Evolutionary conservation across 2,888 invertebrate genomes (phyloP), one percentile per base, ranked within the genome.

Genomic region (Rhaphigaster nebulosa): DNA sequence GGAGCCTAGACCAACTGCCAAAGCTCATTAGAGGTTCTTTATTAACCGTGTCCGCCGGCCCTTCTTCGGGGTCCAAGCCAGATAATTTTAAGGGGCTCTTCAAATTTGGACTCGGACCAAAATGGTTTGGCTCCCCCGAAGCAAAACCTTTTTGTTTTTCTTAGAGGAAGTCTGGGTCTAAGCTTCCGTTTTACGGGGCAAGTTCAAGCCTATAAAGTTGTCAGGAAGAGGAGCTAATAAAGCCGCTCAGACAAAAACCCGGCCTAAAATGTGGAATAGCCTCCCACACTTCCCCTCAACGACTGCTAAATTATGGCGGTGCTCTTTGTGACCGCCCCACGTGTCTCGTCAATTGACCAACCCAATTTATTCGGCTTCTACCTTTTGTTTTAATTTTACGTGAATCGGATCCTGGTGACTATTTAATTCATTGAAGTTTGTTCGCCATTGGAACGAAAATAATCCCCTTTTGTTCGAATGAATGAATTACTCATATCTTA

Each of bases 21-120:
- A 91, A 91, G 90, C 91, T 91, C 91, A 91, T 91, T 91, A 91
- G 91, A 87, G 29, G 65, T 89, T 87, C 90, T 91, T 91, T 91
- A 91, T 91, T 91, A 91, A 89, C 87, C 88, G 87, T 90, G 91
- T 65, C 65, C 65, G 29, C 29, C 29, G n/a, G 15, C 18, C 56
- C 56, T 91, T 90, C 91, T 90, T 90, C 88, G 87, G 90, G 88
- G 84, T 84, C 87, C 89, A 76, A 80, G 80, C 80, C 80, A 80
- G 80, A 80, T 80, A 80, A 80, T 80, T 80, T 80, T 80, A 80
- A 80, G 41, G 80, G 41, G 80, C 88, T 54, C 54, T 88, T 88
- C 52, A 88, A 88, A 88, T 88, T 88, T 88, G 88, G 88, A 88
- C 56, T 41, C 20, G 38, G 88, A 88, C 88, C 88, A 88, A 88